Conservation (phyloP, 2,113 vertebrate species). For the Capreolus pygargus region DNA sequence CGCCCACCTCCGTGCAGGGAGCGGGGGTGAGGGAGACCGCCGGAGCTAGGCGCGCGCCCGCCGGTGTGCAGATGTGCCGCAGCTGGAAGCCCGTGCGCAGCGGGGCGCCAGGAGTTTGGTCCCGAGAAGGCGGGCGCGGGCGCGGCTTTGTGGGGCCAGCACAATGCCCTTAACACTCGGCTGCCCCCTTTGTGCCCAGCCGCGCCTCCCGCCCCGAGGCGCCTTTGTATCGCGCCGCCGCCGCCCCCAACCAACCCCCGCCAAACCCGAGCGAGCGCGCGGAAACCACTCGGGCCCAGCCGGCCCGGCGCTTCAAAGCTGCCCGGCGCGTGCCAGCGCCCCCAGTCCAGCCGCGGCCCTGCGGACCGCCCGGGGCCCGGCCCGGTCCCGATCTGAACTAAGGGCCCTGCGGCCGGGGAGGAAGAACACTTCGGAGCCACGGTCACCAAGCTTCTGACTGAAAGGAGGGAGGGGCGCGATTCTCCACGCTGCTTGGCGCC, state of each 20-base stretch:
- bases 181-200: conserved; percentile 64
- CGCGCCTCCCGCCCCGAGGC: conserved; percentile 12
- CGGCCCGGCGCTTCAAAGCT: conserved; percentile 30
- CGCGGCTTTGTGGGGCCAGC: not conserved
- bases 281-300: not conserved
- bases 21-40: not conserved
- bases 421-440: not conserved
- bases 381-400: not conserved
- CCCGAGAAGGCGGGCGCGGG: conserved; percentile 54
- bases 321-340: conserved; percentile 66
- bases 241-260: not conserved
- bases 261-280: not conserved
- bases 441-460: not conserved
- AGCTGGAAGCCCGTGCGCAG: conserved; percentile 64
- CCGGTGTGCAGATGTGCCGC: conserved; percentile 52
- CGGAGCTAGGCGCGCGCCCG: conserved; percentile 38
- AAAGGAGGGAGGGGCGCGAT: conserved; percentile 55
- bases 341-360: not conserved
- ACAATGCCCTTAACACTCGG: conserved; percentile 63
- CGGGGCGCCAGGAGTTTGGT: conserved; percentile 61
- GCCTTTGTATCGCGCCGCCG: conserved; percentile 44
- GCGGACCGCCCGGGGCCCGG: not conserved
- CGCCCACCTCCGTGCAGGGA: not conserved
- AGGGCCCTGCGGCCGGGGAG: fast-evolving
- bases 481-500: conserved; percentile 56